phyloP scores from a whole-genome alignment of 2,797 vertebrate species.

The Cirrhinus mrigala region DNA sequence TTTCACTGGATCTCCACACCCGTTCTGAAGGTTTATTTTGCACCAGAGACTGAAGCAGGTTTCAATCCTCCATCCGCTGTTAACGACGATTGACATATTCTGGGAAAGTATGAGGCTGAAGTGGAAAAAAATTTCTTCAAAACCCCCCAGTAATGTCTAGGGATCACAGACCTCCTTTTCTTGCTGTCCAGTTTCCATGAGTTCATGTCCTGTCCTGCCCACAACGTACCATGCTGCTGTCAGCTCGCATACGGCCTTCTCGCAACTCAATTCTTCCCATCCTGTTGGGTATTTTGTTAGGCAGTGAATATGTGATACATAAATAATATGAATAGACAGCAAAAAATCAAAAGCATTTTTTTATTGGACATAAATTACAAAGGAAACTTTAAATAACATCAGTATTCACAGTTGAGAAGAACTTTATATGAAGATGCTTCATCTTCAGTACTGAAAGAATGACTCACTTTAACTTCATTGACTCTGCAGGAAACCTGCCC shows the following conservation, averaged over 20 bases:
- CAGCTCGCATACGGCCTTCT: not conserved
- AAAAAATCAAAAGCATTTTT: no score
- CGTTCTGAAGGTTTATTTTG: constrained; percentile 70
- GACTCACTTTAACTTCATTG: not conserved
- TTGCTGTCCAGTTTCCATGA: constrained; percentile 30
- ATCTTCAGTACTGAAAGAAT: not conserved
- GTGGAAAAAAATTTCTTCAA: constrained; percentile 66
- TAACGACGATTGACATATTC: constrained; percentile 67
- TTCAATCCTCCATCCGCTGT: constrained; percentile 68
- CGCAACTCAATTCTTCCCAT: constrained; percentile 8
- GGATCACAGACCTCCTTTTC: constrained; percentile 59
- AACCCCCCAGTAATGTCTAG: constrained; percentile 51
- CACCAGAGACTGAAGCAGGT: constrained; percentile 65
- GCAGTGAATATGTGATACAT: not conserved
- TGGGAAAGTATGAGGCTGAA: constrained; percentile 68
- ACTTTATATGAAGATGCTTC: not conserved
- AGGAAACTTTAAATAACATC: not conserved
- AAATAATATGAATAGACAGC: not conserved
- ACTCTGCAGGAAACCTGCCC: not conserved
- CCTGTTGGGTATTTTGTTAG: not conserved
- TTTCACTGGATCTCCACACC: constrained; percentile 70
- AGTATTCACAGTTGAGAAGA: not conserved
- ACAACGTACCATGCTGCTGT: constrained; percentile 10
- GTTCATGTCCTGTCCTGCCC: constrained; percentile 27
- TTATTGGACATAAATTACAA: not conserved